A percentile compares a stretch with the other conserved stretches of the same genome.
phyloP scores from a whole-genome alignment of 2,888 invertebrate genomes.

The Cecidostiba fungosa region DNA sequence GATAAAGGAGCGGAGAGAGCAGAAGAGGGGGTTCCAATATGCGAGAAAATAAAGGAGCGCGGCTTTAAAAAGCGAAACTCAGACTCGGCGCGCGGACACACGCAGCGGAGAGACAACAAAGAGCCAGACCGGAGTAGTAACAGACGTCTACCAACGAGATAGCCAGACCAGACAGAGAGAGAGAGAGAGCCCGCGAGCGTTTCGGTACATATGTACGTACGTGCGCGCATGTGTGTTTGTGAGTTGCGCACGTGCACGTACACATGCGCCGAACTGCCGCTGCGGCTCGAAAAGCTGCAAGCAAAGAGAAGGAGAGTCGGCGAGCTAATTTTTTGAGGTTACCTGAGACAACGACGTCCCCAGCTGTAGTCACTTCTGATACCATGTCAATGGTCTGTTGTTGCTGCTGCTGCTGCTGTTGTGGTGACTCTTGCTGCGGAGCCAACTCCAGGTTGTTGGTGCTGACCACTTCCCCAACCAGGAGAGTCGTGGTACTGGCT shows the following conservation, averaged over 20 bases:
- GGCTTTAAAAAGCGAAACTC: slow-evolving; percentile 48
- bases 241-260: slow-evolving; percentile 54
- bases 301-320: slow-evolving; percentile 32
- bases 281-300: not conserved
- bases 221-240: not conserved
- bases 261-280: slow-evolving; percentile 46
- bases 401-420: slow-evolving; percentile 67
- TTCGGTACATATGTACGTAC: not conserved
- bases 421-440: slow-evolving; percentile 57
- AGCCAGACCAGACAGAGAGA: slow-evolving; percentile 22
- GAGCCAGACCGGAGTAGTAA: slow-evolving; percentile 45
- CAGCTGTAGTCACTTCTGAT: slow-evolving; percentile 68
- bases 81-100: slow-evolving; percentile 45
- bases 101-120: slow-evolving; percentile 62
- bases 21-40: not conserved
- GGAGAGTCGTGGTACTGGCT: slow-evolving; percentile 59
- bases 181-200: not conserved
- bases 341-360: slow-evolving; percentile 70
- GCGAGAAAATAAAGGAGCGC: slow-evolving; percentile 46
- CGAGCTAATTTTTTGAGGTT: slow-evolving; percentile 66
- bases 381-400: slow-evolving; percentile 68
- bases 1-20: slow-evolving; percentile 23
- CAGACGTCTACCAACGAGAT: slow-evolving; percentile 34
- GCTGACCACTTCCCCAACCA: slow-evolving; percentile 56
- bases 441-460: slow-evolving; percentile 60